Percentiles rank a stretch among this genome's conserved stretches.
phyloP scores from a whole-genome alignment of 2,113 vertebrate species.

The Salvelinus sp. region DNA sequence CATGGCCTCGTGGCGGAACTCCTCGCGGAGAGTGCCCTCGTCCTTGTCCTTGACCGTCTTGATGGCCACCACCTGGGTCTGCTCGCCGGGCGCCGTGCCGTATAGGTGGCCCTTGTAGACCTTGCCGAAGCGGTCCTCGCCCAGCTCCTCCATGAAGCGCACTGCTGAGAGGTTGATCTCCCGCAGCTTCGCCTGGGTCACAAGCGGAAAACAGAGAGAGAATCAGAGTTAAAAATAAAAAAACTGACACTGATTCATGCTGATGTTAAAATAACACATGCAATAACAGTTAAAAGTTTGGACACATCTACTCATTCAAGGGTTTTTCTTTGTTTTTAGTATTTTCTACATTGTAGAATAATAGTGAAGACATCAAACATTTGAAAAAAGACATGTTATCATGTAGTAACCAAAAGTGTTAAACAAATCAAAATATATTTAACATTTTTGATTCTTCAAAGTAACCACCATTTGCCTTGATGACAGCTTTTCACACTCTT shows the following conservation, averaged over 20 bases:
- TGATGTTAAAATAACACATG: no score
- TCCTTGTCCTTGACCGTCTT: slow-evolving; percentile 95
- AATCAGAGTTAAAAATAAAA: neutral
- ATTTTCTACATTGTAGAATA: no score
- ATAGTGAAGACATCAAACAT: no score
- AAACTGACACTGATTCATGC: neutral
- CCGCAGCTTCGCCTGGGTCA: slow-evolving; percentile 83
- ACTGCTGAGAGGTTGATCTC: slow-evolving; percentile 91
- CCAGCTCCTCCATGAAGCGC: slow-evolving; percentile 94
- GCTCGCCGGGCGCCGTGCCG: slow-evolving; percentile 84
- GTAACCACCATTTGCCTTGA: no score
- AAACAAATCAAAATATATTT: no score
- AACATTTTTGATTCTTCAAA: no score
- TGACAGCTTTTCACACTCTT: no score
- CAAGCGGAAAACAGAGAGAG: slow-evolving; percentile 4
- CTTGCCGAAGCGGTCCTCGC: slow-evolving; percentile 94
- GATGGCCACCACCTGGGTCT: slow-evolving; percentile 89
- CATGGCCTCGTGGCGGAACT: slow-evolving; percentile 91
- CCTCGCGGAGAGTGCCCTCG: slow-evolving; percentile 85
- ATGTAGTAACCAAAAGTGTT: no score
- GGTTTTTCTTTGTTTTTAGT: no score
- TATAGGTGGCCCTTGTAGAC: slow-evolving; percentile 96
- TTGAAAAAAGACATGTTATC: no score
- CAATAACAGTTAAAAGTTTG: no score
- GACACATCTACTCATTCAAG: no score